These are phyloP conservation scores for Palythoa caribaeorum DNA, from an alignment of 92 coral and sea anemone species.

Conservation along the genomic window DNA sequence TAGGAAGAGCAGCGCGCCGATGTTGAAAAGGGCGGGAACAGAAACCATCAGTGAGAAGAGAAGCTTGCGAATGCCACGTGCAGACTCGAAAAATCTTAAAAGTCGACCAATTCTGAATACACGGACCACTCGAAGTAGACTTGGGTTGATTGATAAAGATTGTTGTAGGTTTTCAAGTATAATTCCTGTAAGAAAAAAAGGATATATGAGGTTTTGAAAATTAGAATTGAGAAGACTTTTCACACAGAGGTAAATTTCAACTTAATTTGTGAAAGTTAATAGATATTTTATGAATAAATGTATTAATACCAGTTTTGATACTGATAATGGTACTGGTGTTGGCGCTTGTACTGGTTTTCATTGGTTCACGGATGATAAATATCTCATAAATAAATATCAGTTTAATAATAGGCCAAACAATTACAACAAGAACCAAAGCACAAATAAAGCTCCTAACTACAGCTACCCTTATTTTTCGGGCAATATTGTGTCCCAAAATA, in stretches of 20 bases:
- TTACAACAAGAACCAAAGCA: too few species aligned
- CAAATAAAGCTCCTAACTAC: too few species aligned
- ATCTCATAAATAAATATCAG: too few species aligned
- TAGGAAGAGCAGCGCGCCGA: slow-evolving; percentile 90
- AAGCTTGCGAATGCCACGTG: slow-evolving; percentile 91
- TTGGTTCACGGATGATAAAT: too few species aligned
- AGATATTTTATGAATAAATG: too few species aligned
- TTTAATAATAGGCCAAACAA: too few species aligned
- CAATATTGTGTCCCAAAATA: too few species aligned
- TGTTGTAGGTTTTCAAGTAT: slow-evolving; percentile 70
- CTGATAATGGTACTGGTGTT: too few species aligned
- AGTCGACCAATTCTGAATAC: slow-evolving; percentile 94
- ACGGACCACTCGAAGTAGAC: slow-evolving; percentile 90
- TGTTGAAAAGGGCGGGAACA: slow-evolving; percentile 90
- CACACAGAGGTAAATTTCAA: background rate
- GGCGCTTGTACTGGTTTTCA: too few species aligned
- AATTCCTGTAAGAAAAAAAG: slow-evolving; percentile 63
- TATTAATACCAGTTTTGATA: too few species aligned
- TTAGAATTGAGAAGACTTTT: background rate
- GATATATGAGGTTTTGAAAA: background rate
- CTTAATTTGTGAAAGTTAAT: too few species aligned
- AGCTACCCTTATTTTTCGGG: too few species aligned
- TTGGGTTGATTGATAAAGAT: slow-evolving; percentile 81
- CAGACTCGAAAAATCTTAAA: slow-evolving; percentile 90
- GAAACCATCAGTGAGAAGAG: slow-evolving; percentile 87